Evolutionary conservation across 2,797 vertebrate species (phyloP), one percentile per base, ranked within the genome.

Genomic region (Heterohyrax brucei): DNA sequence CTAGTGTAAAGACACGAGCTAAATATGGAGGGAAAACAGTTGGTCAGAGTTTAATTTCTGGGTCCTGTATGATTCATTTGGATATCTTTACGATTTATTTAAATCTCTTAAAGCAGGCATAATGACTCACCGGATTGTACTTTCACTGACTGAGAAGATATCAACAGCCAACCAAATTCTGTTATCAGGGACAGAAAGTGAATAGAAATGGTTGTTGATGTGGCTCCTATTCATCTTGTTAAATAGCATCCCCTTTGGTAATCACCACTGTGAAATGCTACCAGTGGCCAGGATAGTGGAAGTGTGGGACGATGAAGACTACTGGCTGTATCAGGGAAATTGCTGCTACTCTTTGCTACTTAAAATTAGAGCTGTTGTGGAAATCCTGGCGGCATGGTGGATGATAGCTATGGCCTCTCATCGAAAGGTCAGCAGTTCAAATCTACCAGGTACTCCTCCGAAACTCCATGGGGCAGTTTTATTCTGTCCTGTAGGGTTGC

Each of bases 141-240:
- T 93, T 81, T 39, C 79, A 44, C 85, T 88, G 62, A n/a, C 16
- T 75, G 44, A 64, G 79, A 81, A 44, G 90, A 50, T 89, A 50
- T 94, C 83, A 93, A 16, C 72, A 89, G 73, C 46, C 9, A 0
- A 64, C 77, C 72, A 73, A 66, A 91, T 91, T 96, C 70, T 94
- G 5, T 93, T 94, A 92, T 87, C 75, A 91, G 66, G 77, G 86
- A 59, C 0, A 0, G 33, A 12, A 72, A 81, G 48, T 91, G 50
- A 89, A 59, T 66, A 24, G 77, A 88, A 76, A 13, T 89, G 79
- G 48, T 86, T 94, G 68, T 76, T 80, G n/a, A 86, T 50, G 70
- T 91, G 87, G 86, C 62, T 59, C 73, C 61, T 53, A 16, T 82
- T 92, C 62, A 14, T 18, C 21, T 90, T 56, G 86, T 78, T 79